Evolutionary conservation across 92 coral and sea anemone genomes (phyloP).

Genomic region (Bergia puertoricense): DNA sequence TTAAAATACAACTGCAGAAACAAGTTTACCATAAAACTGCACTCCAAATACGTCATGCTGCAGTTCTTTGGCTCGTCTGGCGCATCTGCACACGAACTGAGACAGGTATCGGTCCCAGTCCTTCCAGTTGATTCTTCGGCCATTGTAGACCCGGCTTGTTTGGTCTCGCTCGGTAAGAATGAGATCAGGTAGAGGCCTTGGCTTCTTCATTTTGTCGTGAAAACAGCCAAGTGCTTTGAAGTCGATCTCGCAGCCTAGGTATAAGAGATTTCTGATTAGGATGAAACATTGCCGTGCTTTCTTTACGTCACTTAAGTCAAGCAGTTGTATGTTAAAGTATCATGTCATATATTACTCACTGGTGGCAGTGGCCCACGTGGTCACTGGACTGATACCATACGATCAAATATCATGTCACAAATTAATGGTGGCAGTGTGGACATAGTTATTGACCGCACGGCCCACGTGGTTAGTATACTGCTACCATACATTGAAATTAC

Average conservation of each 20-base stretch:
- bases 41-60: slow-evolving; percentile 76
- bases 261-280: background rate
- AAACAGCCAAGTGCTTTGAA: slow-evolving; percentile 84
- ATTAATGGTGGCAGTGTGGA: slow-evolving; percentile 59
- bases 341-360: background rate
- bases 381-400: too few species aligned
- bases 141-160: slow-evolving; percentile 51
- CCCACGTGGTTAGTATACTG: slow-evolving; percentile 20
- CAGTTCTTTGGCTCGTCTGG: slow-evolving; percentile 62
- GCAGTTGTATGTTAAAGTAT: background rate
- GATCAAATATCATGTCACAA: background rate
- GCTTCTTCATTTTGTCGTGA: slow-evolving; percentile 54
- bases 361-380: slow-evolving; percentile 49
- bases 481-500: background rate
- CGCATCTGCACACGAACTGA: slow-evolving; percentile 83
- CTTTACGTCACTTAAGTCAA: too few species aligned
- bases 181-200: slow-evolving; percentile 73
- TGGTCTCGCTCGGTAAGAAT: slow-evolving; percentile 75
- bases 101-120: slow-evolving; percentile 87
- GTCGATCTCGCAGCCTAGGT: slow-evolving; percentile 63
- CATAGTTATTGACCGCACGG: slow-evolving; percentile 59
- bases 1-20: background rate
- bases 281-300: background rate
- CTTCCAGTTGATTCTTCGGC: slow-evolving; percentile 76
- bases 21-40: slow-evolving; percentile 78